Evolutionary conservation across 2,888 invertebrate genomes (phyloP).

Genomic region (Standfussiana lucernea): DNA sequence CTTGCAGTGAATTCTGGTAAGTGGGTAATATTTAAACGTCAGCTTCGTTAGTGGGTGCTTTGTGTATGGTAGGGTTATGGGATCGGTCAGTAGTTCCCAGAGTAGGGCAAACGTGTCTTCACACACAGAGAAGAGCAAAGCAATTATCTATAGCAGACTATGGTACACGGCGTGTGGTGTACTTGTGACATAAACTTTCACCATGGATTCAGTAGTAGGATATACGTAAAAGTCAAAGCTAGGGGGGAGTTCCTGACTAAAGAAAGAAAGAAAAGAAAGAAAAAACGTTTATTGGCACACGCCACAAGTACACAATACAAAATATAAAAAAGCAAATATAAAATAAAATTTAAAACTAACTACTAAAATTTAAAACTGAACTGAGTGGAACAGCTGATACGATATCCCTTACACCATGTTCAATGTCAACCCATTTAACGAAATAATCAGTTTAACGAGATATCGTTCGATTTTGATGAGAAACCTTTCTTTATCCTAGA

Average conservation of each 20-base stretch:
- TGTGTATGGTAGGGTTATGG: background rate
- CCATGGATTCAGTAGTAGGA: background rate
- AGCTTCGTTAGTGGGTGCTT: conserved; percentile 7
- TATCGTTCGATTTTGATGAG: background rate
- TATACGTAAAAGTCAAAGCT: too few species aligned
- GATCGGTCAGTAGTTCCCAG: background rate
- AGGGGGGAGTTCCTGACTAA: too few species aligned
- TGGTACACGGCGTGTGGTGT: background rate
- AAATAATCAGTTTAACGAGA: too few species aligned
- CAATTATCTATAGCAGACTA: background rate
- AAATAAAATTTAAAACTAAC: too few species aligned
- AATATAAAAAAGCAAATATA: too few species aligned
- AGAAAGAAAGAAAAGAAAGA: too few species aligned
- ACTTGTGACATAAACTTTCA: background rate
- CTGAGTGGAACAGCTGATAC: too few species aligned
- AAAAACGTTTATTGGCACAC: too few species aligned
- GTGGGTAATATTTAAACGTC: conserved; percentile 3
- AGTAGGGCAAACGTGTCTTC: background rate
- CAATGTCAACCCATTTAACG: too few species aligned
- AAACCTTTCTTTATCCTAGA: background rate
- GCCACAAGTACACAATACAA: too few species aligned
- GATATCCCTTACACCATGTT: background rate
- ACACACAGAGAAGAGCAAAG: background rate
- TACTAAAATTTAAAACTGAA: too few species aligned
- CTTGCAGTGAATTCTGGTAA: conserved; percentile 13